Evolutionary conservation across 2,113 vertebrate genomes (phyloP).

Genomic region (Albula glossodonta): DNA sequence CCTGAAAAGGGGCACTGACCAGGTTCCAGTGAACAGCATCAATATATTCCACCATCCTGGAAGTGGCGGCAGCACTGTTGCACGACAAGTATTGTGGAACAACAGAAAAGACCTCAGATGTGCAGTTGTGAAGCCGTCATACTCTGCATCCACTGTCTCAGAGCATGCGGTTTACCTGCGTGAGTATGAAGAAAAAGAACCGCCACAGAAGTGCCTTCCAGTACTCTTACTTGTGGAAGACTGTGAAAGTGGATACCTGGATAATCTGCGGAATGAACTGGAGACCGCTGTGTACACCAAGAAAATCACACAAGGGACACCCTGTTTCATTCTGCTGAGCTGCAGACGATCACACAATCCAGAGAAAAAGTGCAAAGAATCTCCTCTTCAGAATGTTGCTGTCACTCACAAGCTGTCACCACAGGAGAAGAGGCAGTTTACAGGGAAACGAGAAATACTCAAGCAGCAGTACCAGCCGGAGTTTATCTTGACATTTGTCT

Average conservation of each 20-base stretch:
- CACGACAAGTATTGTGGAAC: constrained; percentile 70
- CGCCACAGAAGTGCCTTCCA: constrained; percentile 52
- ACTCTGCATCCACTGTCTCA: constrained; percentile 53
- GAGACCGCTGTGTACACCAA: constrained; percentile 44
- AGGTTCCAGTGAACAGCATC: constrained; percentile 55
- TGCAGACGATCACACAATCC: constrained; percentile 66
- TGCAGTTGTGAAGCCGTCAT: constrained; percentile 61
- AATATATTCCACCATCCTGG: constrained; percentile 74
- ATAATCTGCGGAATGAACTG: constrained; percentile 54
- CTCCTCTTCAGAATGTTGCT: constrained; percentile 49
- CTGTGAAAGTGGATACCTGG: constrained; percentile 58
- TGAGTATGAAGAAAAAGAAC: constrained; percentile 61
- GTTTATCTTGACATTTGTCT: constrained; percentile 70
- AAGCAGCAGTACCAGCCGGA: constrained; percentile 46
- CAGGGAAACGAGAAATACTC: constrained; percentile 41
- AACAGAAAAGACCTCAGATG: constrained; percentile 60
- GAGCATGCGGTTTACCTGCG: constrained; percentile 58
- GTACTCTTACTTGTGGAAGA: constrained; percentile 70
- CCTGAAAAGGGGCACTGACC: neutral
- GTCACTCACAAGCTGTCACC: constrained; percentile 65
- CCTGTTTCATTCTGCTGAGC: constrained; percentile 68
- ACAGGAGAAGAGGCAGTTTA: constrained; percentile 57
- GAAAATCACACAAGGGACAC: constrained; percentile 45
- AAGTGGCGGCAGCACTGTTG: constrained; percentile 76
- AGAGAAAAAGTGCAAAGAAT: constrained; percentile 48